Evolutionary conservation across 2,797 vertebrate species (phyloP).

Genomic region (Hylomyscus alleni): DNA sequence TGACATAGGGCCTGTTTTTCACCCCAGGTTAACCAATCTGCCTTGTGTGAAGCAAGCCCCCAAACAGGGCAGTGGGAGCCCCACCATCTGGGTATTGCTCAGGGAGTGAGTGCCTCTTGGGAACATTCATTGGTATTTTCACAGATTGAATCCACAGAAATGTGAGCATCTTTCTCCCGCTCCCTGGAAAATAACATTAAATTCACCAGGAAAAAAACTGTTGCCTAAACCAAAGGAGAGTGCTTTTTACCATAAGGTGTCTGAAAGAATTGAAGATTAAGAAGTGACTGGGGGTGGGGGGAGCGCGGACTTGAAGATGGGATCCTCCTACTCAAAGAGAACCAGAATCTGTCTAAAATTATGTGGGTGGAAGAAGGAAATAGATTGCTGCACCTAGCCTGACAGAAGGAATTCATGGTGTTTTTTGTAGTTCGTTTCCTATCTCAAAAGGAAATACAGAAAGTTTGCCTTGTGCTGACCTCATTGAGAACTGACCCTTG

Average conservation of each 20-base stretch:
- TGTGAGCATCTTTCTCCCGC: not conserved
- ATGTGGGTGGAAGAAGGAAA: too few relatives aligned
- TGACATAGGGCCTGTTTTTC: slow-evolving; percentile 13
- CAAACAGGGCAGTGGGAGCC: not conserved
- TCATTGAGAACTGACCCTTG: not conserved
- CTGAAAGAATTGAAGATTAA: not conserved
- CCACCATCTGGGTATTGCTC: not conserved
- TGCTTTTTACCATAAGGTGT: slow-evolving; percentile 37
- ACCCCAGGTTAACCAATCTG: not conserved
- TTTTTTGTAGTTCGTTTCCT: not conserved
- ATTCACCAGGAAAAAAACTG: not conserved
- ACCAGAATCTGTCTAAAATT: not conserved
- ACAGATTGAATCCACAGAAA: slow-evolving; percentile 21
- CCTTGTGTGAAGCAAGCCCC: not conserved
- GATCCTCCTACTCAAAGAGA: not conserved
- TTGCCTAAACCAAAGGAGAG: not conserved
- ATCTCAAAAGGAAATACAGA: not conserved
- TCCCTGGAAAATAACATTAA: not conserved
- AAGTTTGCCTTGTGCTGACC: not conserved
- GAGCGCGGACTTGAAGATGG: not conserved
- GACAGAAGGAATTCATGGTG: too few relatives aligned
- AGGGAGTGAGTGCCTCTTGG: not conserved
- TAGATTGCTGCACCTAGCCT: not conserved
- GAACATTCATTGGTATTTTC: slow-evolving; percentile 8
- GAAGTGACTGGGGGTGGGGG: not conserved